Evolutionary conservation across 2,797 vertebrate genomes (phyloP).

Genomic region (Labeo calbasu): DNA sequence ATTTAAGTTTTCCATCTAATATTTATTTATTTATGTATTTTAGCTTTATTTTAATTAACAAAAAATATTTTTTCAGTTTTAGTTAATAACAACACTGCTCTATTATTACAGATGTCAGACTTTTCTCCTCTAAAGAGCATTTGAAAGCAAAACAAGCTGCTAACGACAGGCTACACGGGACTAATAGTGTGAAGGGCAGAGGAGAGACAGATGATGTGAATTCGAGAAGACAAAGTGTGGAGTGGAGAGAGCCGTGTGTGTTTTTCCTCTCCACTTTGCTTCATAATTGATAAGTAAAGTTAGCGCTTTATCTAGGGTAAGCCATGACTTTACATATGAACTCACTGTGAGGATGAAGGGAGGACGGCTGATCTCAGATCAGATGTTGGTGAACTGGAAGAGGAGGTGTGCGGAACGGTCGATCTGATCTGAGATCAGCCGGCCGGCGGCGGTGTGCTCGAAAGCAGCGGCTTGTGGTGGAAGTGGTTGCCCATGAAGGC

Average conservation of each 20-base stretch:
- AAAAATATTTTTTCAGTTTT: background rate
- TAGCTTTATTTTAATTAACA: background rate
- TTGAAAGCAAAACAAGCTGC: background rate
- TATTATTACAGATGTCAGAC: background rate
- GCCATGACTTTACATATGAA: background rate
- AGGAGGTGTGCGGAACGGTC: background rate
- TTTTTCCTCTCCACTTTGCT: slow-evolving; percentile 43
- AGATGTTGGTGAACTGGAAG: background rate
- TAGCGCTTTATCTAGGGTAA: slow-evolving; percentile 20
- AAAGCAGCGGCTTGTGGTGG: slow-evolving; percentile 33
- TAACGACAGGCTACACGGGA: background rate
- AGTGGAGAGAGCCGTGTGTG: slow-evolving; percentile 10
- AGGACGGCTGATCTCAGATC: slow-evolving; percentile 14
- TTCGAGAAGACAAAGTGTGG: slow-evolving; percentile 17
- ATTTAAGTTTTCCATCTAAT: background rate
- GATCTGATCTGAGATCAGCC: slow-evolving; percentile 31
- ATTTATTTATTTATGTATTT: background rate
- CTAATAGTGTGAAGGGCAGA: background rate
- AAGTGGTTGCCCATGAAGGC: slow-evolving; percentile 37
- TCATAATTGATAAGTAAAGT: slow-evolving; percentile 42
- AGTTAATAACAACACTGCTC: background rate
- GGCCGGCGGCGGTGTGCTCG: background rate
- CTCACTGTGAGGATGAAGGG: background rate
- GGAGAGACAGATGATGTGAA: slow-evolving; percentile 19
- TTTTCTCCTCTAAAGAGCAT: background rate